Conservation (phyloP, 2,888 invertebrate species). For the Steinernema scapterisci region DNA sequence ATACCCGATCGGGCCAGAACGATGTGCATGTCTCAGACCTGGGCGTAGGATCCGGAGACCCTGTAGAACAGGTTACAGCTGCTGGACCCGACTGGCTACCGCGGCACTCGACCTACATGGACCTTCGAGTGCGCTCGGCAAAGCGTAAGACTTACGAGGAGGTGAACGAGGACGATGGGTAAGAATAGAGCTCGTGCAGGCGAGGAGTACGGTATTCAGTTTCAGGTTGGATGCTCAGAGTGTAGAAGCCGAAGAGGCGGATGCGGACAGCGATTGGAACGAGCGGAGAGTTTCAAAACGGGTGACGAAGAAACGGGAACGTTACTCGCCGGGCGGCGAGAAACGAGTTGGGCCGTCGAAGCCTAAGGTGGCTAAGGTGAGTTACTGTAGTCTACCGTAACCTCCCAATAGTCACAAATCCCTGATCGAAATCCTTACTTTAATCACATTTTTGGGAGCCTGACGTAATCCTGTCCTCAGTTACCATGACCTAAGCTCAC, state of each 20-base stretch:
- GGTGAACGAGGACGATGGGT: slow-evolving; percentile 16
- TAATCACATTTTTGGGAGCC: no score
- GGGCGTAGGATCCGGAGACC: no score
- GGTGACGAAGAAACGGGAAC: slow-evolving; percentile 21
- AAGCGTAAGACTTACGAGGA: slow-evolving; percentile 15
- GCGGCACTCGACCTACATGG: slow-evolving; percentile 24
- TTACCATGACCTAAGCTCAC: no score
- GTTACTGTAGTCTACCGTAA: no score
- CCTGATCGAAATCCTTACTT: no score
- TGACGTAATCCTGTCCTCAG: no score
- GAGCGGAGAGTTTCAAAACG: slow-evolving; percentile 14
- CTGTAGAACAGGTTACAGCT: not conserved
- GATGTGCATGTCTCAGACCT: no score
- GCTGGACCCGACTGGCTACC: slow-evolving; percentile 8
- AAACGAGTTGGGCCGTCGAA: not conserved
- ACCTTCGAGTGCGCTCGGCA: not conserved
- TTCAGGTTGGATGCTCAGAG: slow-evolving; percentile 4
- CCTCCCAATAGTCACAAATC: no score
- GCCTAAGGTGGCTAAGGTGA: slow-evolving; percentile 8
- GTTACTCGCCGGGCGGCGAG: slow-evolving; percentile 12
- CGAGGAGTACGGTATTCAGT: not conserved
- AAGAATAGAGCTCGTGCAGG: not conserved
- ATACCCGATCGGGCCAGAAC: no score
- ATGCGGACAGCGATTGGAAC: slow-evolving; percentile 21
- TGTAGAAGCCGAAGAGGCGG: not conserved